These are phyloP conservation scores for Cataglyphis altisquamis DNA, from an alignment of 2,888 invertebrate genomes.

Conservation along the genomic window DNA sequence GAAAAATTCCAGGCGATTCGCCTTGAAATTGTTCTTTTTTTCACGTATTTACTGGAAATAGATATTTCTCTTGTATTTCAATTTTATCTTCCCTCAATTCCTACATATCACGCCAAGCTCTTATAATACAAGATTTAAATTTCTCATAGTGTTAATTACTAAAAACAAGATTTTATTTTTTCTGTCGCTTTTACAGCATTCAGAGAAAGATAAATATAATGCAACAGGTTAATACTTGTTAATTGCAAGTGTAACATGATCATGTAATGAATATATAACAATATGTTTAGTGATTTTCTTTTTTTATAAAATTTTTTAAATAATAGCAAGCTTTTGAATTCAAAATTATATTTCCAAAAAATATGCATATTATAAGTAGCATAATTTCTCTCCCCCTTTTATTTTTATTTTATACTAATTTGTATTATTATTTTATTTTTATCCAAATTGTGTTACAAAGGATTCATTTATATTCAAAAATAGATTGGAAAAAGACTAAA, in stretches of 20 bases:
- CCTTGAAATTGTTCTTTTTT: slow-evolving; percentile 51
- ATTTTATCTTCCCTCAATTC: slow-evolving; percentile 11
- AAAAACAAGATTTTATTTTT: slow-evolving; percentile 8
- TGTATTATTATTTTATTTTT: not conserved
- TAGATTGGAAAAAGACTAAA: not conserved
- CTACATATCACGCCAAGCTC: not conserved
- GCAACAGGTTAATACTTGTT: slow-evolving; percentile 41
- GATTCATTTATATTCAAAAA: not conserved
- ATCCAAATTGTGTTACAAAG: not conserved
- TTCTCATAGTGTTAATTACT: slow-evolving; percentile 3
- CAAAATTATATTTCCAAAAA: not conserved
- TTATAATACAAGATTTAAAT: slow-evolving; percentile 3
- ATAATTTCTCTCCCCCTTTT: not conserved
- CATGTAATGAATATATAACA: not conserved
- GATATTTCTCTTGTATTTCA: slow-evolving; percentile 46
- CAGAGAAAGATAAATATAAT: slow-evolving; percentile 1
- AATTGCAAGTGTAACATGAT: not conserved
- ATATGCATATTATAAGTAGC: not conserved
- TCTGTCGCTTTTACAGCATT: not conserved
- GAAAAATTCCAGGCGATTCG: slow-evolving; percentile 69
- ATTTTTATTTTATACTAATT: not conserved
- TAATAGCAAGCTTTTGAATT: not conserved
- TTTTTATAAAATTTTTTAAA: slow-evolving; percentile 1
- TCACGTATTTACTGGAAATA: slow-evolving; percentile 69
- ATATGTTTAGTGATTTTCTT: not conserved